These are phyloP conservation scores for Marasmarcha lunaedactyla DNA, from an alignment of 2,888 invertebrate species.

Conservation along the genomic window DNA sequence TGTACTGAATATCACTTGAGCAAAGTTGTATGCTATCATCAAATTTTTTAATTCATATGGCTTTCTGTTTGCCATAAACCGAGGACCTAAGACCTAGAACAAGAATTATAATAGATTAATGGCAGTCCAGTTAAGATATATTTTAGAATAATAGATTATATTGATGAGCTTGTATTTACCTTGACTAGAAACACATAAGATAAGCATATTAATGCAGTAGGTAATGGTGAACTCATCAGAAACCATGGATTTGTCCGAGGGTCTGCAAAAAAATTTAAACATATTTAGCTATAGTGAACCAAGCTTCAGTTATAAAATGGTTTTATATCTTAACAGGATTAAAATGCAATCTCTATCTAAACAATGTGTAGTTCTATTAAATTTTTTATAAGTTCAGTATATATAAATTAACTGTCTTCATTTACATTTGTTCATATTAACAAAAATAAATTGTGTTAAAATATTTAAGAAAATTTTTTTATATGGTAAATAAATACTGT, in stretches of 20 bases:
- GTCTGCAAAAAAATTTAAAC: conserved; percentile 71
- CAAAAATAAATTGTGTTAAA: too few species aligned
- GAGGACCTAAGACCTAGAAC: conserved; percentile 83
- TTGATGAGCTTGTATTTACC: conserved; percentile 50
- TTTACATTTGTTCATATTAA: too few species aligned
- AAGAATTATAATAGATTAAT: conserved; percentile 9
- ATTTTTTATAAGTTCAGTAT: too few species aligned
- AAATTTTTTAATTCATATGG: conserved; percentile 84
- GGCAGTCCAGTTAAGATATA: too few species aligned
- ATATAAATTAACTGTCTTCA: too few species aligned
- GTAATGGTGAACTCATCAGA: conserved; percentile 93
- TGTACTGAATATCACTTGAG: conserved; percentile 90
- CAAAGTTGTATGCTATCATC: conserved; percentile 85
- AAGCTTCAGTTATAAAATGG: too few species aligned
- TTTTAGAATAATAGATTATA: too few species aligned
- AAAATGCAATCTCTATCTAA: too few species aligned
- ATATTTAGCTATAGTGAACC: not conserved
- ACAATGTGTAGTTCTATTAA: too few species aligned
- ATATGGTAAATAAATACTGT: too few species aligned
- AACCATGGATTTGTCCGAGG: conserved; percentile 91
- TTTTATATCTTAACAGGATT: too few species aligned
- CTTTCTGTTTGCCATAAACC: conserved; percentile 92
- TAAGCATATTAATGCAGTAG: conserved; percentile 90
- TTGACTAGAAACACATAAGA: conserved; percentile 92
- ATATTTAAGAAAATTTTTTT: too few species aligned